Percentiles rank a stretch among this genome's conserved stretches.
These are phyloP conservation scores for Catostylus mosaicus DNA, from an alignment of 30 jellyfish, hydroid and myxozoan genomes.

Conservation along the genomic window DNA sequence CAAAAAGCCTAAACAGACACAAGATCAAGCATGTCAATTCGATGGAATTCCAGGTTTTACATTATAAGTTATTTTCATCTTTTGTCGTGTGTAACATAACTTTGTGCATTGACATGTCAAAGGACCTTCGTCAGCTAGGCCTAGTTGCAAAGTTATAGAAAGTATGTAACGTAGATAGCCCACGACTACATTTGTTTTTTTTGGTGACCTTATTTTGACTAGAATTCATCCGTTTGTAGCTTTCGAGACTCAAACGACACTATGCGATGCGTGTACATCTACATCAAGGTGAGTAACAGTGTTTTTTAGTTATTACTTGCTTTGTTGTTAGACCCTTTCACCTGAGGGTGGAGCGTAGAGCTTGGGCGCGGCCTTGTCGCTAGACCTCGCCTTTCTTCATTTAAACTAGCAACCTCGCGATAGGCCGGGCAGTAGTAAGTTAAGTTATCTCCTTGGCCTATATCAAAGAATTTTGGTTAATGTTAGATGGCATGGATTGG, in stretches of 20 bases:
- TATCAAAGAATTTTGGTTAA: neutral
- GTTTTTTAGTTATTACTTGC: neutral
- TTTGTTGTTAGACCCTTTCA: neutral
- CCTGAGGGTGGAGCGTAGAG: conserved; percentile 68
- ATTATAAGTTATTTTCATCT: neutral
- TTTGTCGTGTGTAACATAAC: neutral
- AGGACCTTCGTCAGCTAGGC: neutral
- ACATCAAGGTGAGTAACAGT: conserved; percentile 70
- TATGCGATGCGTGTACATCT: conserved; percentile 88
- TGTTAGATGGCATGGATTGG: neutral
- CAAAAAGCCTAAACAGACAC: conserved; percentile 57
- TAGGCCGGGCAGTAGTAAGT: too few species aligned
- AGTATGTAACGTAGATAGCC: neutral
- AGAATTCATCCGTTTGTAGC: conserved; percentile 7
- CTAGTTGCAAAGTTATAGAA: neutral
- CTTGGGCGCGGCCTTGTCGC: conserved; percentile 81
- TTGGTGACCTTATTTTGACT: neutral
- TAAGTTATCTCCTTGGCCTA: too few species aligned
- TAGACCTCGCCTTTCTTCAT: conserved; percentile 64
- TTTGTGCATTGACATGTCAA: conserved; percentile 7
- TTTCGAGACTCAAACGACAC: conserved; percentile 59
- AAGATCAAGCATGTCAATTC: conserved; percentile 88
- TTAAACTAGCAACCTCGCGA: conserved; percentile 3
- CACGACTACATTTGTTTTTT: neutral
- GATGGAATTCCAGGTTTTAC: conserved; percentile 72